A percentile compares a stretch with the other conserved stretches of the same genome.
These are phyloP conservation scores for Pangasius mekongensis DNA, from an alignment of 2,797 vertebrate genomes.

Conservation along the genomic window DNA sequence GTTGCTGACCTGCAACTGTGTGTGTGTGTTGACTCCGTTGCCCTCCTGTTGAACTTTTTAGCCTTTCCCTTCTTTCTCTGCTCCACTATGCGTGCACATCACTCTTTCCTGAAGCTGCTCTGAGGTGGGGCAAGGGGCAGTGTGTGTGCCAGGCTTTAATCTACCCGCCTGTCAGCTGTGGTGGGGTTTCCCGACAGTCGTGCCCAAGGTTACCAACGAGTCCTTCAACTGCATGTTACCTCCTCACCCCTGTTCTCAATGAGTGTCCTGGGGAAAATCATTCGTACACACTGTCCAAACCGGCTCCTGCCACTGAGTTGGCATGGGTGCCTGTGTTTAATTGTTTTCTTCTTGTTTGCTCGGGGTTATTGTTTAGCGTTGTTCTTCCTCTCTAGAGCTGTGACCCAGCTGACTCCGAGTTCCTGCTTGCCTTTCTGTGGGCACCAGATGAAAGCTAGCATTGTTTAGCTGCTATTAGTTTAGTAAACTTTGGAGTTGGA, in stretches of 20 bases:
- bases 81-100: conserved; percentile 39
- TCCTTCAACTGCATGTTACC: conserved; percentile 37
- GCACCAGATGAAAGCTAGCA: conserved; percentile 59
- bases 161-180: conserved; percentile 33
- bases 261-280: conserved; percentile 26
- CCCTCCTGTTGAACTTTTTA: conserved; percentile 38
- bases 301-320: conserved; percentile 37
- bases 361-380: conserved; percentile 49
- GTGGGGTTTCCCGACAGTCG: conserved; percentile 40
- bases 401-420: conserved; percentile 38
- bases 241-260: conserved; percentile 21
- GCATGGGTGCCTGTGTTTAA: conserved; percentile 30
- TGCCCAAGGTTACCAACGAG: conserved; percentile 33
- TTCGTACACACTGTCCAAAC: conserved; percentile 34
- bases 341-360: conserved; percentile 51
- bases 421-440: conserved; percentile 51
- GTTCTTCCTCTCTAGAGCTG: conserved; percentile 35
- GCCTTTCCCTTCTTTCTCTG: conserved; percentile 31
- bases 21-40: conserved; percentile 22
- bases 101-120: conserved; percentile 40
- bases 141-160: conserved; percentile 53
- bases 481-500: conserved; percentile 33
- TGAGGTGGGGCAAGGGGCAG: conserved; percentile 18
- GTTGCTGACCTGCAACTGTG: conserved; percentile 13
- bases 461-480: conserved; percentile 52